Conservation (phyloP, 1,140 invertebrate species). For the Aleiodes sp. region DNA sequence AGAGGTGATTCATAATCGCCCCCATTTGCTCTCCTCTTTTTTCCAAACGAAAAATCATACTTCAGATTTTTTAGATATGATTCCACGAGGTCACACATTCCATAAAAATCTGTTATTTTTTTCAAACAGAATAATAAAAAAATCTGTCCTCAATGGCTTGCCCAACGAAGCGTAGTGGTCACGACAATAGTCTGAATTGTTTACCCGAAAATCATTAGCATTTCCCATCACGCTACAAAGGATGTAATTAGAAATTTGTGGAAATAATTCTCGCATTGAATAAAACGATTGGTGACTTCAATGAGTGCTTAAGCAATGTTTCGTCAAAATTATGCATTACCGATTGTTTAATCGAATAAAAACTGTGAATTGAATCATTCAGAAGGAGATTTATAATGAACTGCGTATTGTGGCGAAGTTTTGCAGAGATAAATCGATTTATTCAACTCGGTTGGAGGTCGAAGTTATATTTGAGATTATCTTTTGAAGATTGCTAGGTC, state of each 20-base stretch:
- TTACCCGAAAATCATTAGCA: slow-evolving; percentile 39
- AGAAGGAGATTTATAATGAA: too few species aligned
- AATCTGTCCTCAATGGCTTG: slow-evolving; percentile 26
- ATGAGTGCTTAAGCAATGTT: neutral
- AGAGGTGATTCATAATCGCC: neutral
- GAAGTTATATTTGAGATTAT: slow-evolving; percentile 1
- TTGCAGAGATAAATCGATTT: neutral
- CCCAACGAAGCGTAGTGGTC: slow-evolving; percentile 26
- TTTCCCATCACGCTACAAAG: slow-evolving; percentile 37
- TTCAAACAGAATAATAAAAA: neutral
- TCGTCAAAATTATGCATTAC: neutral
- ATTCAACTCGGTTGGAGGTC: neutral
- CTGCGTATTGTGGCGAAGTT: neutral
- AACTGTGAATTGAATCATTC: too few species aligned
- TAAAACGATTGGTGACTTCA: neutral
- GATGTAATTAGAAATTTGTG: slow-evolving; percentile 8
- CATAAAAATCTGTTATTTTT: too few species aligned
- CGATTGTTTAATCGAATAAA: too few species aligned
- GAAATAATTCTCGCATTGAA: slow-evolving; percentile 1
- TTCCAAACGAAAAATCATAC: neutral
- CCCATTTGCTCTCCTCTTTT: neutral
- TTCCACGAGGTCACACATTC: neutral
- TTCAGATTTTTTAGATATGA: neutral
- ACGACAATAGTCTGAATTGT: slow-evolving; percentile 31
- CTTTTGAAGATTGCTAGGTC: slow-evolving; percentile 20